Evolutionary conservation across 2,113 vertebrate genomes (phyloP).

Genomic region (Ancistrus triradiatus): DNA sequence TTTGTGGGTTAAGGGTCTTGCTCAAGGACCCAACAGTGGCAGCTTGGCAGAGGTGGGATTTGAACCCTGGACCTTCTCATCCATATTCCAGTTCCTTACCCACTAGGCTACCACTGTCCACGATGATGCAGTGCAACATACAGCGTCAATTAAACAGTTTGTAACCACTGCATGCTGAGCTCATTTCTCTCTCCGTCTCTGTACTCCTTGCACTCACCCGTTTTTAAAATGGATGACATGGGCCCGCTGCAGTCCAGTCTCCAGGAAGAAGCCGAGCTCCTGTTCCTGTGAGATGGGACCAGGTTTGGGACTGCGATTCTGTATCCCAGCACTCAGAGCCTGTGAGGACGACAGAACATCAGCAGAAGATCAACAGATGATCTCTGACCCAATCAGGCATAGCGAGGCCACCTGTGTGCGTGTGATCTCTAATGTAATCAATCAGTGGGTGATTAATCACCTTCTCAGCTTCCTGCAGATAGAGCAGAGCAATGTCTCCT

Average conservation of each 20-base stretch:
- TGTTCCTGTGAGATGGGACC: constrained; percentile 87
- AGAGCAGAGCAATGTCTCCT: constrained; percentile 93
- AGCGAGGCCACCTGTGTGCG: too few relatives aligned
- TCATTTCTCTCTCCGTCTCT: too few relatives aligned
- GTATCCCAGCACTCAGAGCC: constrained; percentile 86
- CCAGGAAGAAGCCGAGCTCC: constrained; percentile 96
- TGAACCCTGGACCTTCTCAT: too few relatives aligned
- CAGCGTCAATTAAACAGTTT: too few relatives aligned
- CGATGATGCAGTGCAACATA: too few relatives aligned
- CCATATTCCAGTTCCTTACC: too few relatives aligned
- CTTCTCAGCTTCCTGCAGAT: constrained; percentile 95
- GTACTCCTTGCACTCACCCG: constrained; percentile 83
- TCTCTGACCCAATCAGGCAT: too few relatives aligned
- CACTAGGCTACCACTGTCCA: too few relatives aligned
- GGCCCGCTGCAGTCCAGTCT: constrained; percentile 95
- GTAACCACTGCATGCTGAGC: too few relatives aligned
- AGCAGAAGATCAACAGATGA: background rate
- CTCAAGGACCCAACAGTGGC: too few relatives aligned
- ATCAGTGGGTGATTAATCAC: constrained; percentile 56
- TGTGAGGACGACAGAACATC: constrained; percentile 51
- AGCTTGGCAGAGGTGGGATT: too few relatives aligned
- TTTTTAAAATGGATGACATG: constrained; percentile 99
- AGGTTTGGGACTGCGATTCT: constrained; percentile 96
- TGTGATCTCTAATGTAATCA: background rate
- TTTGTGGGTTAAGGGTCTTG: too few relatives aligned